A percentile compares a stretch with the other conserved stretches of the same genome.
Conservation (phyloP, 1,140 invertebrate genomes). For the Philotrypesis tridentata region DNA sequence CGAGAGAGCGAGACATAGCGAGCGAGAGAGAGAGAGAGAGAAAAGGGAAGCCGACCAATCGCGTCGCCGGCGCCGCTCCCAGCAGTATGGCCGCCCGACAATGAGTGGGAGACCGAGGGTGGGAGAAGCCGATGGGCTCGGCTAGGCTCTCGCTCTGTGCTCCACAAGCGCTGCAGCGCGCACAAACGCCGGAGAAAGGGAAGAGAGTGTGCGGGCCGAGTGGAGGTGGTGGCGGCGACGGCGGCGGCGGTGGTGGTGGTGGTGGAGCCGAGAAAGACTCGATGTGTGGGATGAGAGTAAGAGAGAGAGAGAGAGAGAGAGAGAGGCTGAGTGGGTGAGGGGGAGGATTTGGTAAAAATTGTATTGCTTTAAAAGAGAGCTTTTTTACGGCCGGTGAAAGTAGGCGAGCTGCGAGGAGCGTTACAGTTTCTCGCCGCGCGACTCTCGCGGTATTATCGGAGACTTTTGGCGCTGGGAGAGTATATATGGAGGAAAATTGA, state of each 20-base stretch:
- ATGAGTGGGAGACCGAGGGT: constrained; percentile 50
- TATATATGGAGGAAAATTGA: no score
- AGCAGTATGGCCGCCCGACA: constrained; percentile 44
- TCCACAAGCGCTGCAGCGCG: no score
- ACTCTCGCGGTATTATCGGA: no score
- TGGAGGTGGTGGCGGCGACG: not conserved
- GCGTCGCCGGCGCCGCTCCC: not conserved
- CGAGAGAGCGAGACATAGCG: not conserved
- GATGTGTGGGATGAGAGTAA: not conserved
- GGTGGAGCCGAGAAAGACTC: not conserved
- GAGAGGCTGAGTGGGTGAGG: no score
- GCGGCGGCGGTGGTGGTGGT: not conserved
- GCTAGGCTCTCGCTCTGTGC: not conserved
- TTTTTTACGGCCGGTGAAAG: no score
- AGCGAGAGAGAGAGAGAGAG: not conserved
- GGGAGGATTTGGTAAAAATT: not conserved
- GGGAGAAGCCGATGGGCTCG: not conserved
- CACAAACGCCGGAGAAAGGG: constrained; percentile 2
- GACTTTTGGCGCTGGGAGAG: no score
- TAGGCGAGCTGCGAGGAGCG: no score
- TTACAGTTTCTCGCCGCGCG: no score
- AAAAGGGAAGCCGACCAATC: constrained; percentile 37
- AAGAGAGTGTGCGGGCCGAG: constrained; percentile 19
- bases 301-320: not conserved
- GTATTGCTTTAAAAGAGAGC: no score